Base-by-base conservation (phyloP, 2,888 invertebrate genomes). In the Lithophane leautieri region DNA sequence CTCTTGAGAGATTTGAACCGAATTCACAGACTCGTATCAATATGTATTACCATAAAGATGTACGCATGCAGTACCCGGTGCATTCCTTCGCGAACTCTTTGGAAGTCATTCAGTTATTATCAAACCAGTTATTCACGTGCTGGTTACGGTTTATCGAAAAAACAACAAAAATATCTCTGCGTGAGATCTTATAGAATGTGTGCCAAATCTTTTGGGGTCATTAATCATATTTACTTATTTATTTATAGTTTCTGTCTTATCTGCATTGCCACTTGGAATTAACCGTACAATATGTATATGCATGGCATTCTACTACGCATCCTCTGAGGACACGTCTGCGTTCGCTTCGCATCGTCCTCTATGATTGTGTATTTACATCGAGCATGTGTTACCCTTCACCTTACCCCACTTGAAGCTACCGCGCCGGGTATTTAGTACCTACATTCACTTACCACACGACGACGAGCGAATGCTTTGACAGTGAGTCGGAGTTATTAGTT, bases 351-450 rank as follows among this genome's bases (percentile, higher is more conserved):
- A 76, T 40, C 81, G 60, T 63, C 58, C 19, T 70, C 65, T 58
- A 63, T 70, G 28, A 34, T 50, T 73, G 67, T 40, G 40, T 62
- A 58, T 58, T 82, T 61, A 69, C 66, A 52, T 67, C 34, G 14
- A 52, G 34, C 56, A 60, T 83, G 52, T 60, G 25, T 62, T 71
- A 75, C 80, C 70, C 80, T 82, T 82, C 76, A 82, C 76, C 83
- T 82, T 70, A 83, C 70, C 66, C 52, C 62, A 70, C 67, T 73
- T 76, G 76, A 52, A 73, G 56, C 60, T 62, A n/a, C 52, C 47
- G 60, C 40, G 19, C 52, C 42, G 61, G 16, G 44, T 76, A 47
- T 73, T 70, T 47, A 60, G 60, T 58, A 80, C n/a, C n/a, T n/a
- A n/a, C 84, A 70, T 83, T 83, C 80, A 80, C 81, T 80, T 70